Percentiles rank a stretch among this genome's conserved stretches.
These are phyloP conservation scores for Hofmannophila pseudospretella DNA, from an alignment of 2,888 invertebrate genomes.

Conservation along the genomic window DNA sequence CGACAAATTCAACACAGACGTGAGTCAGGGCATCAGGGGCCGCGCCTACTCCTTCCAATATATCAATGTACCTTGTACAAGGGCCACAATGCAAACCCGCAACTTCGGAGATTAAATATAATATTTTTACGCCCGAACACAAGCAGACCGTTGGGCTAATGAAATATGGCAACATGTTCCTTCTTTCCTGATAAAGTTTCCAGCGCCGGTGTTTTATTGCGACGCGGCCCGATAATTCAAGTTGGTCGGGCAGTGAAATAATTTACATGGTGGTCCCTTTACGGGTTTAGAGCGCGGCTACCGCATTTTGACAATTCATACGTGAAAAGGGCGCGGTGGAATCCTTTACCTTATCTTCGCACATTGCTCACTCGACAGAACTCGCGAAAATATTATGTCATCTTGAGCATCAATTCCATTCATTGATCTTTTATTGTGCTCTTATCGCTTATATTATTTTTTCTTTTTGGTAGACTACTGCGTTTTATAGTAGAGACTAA, in stretches of 20 bases:
- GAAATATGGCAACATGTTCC: constrained; percentile 69
- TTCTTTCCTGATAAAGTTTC: constrained; percentile 69
- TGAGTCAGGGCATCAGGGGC: constrained; percentile 38
- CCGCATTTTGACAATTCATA: constrained; percentile 44
- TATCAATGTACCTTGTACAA: constrained; percentile 56
- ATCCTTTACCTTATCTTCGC: constrained; percentile 32
- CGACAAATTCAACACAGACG: constrained; percentile 41
- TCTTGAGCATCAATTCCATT: constrained; percentile 4
- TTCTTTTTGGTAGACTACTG: no score
- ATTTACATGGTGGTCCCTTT: constrained; percentile 67
- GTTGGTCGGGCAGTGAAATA: constrained; percentile 56
- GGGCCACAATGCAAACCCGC: constrained; percentile 54
- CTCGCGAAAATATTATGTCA: constrained; percentile 4
- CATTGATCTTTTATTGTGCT: background rate
- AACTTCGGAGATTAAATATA: constrained; percentile 64
- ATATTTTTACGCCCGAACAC: constrained; percentile 63
- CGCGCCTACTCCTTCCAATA: constrained; percentile 45
- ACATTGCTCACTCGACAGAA: constrained; percentile 17
- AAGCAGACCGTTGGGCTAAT: constrained; percentile 57
- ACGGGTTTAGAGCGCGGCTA: constrained; percentile 48
- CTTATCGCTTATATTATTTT: no score
- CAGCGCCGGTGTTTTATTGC: constrained; percentile 67
- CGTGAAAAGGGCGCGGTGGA: constrained; percentile 8
- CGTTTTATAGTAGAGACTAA: no score
- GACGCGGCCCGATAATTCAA: constrained; percentile 62